A percentile compares a stretch with the other conserved stretches of the same genome.
These are phyloP conservation scores for Hydractinia symbiolongicarpus DNA, from an alignment of 30 jellyfish, hydroid and myxozoan genomes.

Conservation along the genomic window DNA sequence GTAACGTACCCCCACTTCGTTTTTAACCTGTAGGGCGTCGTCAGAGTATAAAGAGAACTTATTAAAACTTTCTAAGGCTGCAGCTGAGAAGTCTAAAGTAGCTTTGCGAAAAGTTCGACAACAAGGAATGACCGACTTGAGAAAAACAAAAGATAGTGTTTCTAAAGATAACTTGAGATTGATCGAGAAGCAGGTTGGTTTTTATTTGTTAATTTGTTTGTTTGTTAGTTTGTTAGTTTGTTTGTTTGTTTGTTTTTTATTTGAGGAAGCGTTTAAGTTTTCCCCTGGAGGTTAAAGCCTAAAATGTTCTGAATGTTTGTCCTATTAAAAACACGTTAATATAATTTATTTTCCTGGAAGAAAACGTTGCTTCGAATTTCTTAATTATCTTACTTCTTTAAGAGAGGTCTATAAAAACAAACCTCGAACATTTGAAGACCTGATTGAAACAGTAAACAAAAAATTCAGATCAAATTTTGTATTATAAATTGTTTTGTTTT, in stretches of 20 bases:
- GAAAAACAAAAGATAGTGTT: conserved; percentile 17
- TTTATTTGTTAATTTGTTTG: not conserved
- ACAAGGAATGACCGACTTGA: conserved; percentile 13
- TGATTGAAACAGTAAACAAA: no score
- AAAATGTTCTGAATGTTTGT: no score
- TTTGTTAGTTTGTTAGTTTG: not conserved
- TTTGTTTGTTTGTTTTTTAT: not conserved
- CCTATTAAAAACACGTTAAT: no score
- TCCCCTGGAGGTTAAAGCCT: no score
- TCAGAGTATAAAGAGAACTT: conserved; percentile 20
- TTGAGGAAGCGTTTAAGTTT: no score
- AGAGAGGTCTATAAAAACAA: no score
- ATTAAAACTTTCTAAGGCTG: conserved; percentile 22
- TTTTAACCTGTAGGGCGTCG: conserved; percentile 10
- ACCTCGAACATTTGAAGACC: no score
- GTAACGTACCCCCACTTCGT: not conserved
- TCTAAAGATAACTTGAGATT: not conserved
- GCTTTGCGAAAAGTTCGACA: conserved; percentile 28
- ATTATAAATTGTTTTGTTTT: no score
- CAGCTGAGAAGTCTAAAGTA: conserved; percentile 23
- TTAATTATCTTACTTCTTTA: no score
- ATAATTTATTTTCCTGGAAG: no score
- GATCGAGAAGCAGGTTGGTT: conserved; percentile 14
- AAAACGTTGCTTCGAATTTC: no score
- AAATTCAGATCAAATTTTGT: no score